Evolutionary conservation across 2,113 vertebrate species (phyloP).

Genomic region (Cnemophilus loriae): DNA sequence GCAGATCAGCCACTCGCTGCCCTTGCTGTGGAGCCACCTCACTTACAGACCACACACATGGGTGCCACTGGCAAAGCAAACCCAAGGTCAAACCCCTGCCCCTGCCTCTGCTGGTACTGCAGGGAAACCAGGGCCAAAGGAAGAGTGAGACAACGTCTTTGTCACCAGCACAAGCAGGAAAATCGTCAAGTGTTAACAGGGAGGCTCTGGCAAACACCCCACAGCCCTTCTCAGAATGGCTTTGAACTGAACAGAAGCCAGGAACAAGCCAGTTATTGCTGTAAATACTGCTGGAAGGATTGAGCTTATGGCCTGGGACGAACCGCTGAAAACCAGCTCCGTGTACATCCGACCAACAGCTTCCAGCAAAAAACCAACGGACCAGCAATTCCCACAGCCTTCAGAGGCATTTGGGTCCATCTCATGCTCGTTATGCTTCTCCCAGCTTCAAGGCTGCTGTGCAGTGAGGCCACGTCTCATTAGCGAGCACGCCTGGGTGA

Average conservation of each 20-base stretch:
- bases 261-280: neutral
- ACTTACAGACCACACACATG: accelerated
- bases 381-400: neutral
- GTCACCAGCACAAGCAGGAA: neutral
- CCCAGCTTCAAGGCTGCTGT: neutral
- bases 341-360: neutral
- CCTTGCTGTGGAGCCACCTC: neutral
- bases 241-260: neutral
- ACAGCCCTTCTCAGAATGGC: neutral
- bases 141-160: neutral
- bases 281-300: neutral
- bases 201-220: neutral
- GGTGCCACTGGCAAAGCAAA: neutral
- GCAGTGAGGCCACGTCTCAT: accelerated
- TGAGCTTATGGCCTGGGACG: neutral
- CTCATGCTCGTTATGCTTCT: neutral
- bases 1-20: neutral
- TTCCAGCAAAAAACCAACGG: neutral
- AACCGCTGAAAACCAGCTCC: neutral
- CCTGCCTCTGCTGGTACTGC: neutral
- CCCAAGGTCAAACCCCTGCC: neutral
- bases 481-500: accelerated
- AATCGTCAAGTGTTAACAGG: neutral
- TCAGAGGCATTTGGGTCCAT: neutral
- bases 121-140: neutral